Evolutionary conservation across 2,113 vertebrate genomes (phyloP).

Genomic region (Alosa alosa): DNA sequence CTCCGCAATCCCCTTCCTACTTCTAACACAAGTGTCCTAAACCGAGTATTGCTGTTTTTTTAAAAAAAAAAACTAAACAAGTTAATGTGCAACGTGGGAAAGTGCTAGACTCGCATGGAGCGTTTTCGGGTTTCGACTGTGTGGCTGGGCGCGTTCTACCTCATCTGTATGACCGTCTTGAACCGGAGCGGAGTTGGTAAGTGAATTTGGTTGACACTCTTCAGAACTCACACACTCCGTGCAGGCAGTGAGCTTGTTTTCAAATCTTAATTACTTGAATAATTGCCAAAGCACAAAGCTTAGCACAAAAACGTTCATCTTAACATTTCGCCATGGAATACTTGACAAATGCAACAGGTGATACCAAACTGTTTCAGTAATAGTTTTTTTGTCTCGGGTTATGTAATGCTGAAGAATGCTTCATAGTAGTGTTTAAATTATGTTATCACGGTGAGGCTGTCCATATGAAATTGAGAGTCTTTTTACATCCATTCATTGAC

Average conservation of each 20-base stretch:
- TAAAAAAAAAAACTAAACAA: neutral
- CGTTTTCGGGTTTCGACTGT: slow-evolving; percentile 28
- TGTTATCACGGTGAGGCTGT: neutral
- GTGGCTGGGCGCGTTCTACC: slow-evolving; percentile 34
- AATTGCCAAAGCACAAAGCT: neutral
- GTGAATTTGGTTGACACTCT: slow-evolving; percentile 24
- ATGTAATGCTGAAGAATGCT: neutral
- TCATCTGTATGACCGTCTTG: slow-evolving; percentile 29
- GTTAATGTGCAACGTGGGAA: neutral
- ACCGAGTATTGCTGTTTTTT: neutral
- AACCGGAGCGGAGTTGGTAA: slow-evolving; percentile 40
- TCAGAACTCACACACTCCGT: slow-evolving; percentile 5
- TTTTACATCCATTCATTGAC: neutral
- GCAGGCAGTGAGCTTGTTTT: neutral
- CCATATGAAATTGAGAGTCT: neutral
- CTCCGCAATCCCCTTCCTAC: neutral
- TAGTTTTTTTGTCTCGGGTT: neutral
- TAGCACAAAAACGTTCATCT: neutral
- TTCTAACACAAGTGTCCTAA: neutral
- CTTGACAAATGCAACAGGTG: neutral
- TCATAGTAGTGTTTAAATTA: neutral
- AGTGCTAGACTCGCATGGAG: slow-evolving; percentile 37
- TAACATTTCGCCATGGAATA: neutral
- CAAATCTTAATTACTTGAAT: neutral
- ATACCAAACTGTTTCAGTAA: neutral